A percentile compares a stretch with the other conserved stretches of the same genome.
phyloP scores from a whole-genome alignment of 2,113 vertebrate species.

The Theropithecus gelada region DNA sequence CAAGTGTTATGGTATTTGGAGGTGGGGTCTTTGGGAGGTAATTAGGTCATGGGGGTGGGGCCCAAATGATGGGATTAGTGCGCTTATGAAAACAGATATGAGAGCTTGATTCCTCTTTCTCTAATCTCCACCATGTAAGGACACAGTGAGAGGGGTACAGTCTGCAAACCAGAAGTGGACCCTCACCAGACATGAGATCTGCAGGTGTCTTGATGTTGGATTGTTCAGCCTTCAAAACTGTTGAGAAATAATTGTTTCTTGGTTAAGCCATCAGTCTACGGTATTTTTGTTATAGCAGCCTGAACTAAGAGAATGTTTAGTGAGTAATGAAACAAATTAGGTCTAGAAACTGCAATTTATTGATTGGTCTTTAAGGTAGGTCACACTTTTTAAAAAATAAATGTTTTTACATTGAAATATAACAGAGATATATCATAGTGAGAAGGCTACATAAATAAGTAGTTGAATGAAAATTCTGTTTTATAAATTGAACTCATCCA shows the following conservation, averaged over 20 bases:
- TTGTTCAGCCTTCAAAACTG: not conserved
- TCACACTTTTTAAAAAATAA: not conserved
- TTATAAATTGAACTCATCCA: not conserved
- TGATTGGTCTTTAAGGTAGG: not conserved
- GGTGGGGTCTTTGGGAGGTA: fast-evolving
- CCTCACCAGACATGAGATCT: not conserved
- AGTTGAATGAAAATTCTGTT: not conserved
- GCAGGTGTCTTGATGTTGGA: not conserved
- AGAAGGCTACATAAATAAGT: not conserved
- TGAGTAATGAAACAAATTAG: not conserved
- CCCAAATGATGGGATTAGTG: not conserved
- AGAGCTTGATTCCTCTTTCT: not conserved
- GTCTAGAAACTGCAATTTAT: not conserved
- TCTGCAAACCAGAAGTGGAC: not conserved
- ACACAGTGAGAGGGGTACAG: not conserved
- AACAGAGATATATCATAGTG: not conserved
- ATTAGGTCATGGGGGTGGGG: not conserved
- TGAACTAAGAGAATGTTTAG: not conserved
- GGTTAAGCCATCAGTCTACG: not conserved
- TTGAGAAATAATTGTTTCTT: not conserved
- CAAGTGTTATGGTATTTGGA: not conserved
- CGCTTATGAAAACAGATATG: fast-evolving
- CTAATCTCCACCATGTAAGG: not conserved
- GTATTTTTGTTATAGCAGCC: not conserved
- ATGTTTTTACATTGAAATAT: not conserved